Base-by-base conservation (phyloP, 2,888 invertebrate species). In the Anthophora plumipes region DNA sequence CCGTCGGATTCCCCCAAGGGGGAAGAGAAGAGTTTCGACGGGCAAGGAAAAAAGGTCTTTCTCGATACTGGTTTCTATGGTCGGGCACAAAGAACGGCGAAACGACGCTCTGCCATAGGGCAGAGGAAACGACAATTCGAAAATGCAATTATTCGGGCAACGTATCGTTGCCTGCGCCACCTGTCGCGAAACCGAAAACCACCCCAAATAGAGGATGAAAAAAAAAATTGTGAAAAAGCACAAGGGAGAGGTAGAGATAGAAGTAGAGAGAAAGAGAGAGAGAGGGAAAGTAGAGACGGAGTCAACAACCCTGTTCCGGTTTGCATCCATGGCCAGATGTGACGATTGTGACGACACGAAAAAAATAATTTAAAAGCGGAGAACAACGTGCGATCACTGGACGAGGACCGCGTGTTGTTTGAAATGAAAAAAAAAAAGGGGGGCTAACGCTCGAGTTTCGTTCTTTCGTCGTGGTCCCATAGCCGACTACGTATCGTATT, bases 101-200 rank as follows among this genome's bases (percentile, higher is more conserved):
- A 85, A 74, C 72, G 57, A 77, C 81, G 67, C 59, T 75, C 55
- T 69, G 20, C 39, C 64, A 59, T 57, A 55, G 76, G 74, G 70
- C 43, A 64, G 39, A 46, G 50, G 60, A 82, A 83, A 84, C 61
- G 85, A 83, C 80, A 72, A 87, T 90, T 88, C 77, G 75, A 88
- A 88, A 91, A 91, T 85, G 84, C 89, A 90, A 91, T 91, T 90
- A 90, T 90, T 84, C 84, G 77, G 74, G 77, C 80, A 85, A 85
- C 89, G 88, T 87, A 87, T 85, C 77, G 82, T 77, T 77, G 55
- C 22, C 31, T 54, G 64, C 75, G 77, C 84, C 88, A 84, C 85
- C 82, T 83, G 87, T 86, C 83, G 76, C 80, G 73, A 79, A 85
- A 75, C 79, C 77, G 83, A 80, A 83, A 88, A 84, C 75, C 78